Conservation (phyloP, 1,140 invertebrate genomes). For the Pogonomyrmex barbatus region DNA sequence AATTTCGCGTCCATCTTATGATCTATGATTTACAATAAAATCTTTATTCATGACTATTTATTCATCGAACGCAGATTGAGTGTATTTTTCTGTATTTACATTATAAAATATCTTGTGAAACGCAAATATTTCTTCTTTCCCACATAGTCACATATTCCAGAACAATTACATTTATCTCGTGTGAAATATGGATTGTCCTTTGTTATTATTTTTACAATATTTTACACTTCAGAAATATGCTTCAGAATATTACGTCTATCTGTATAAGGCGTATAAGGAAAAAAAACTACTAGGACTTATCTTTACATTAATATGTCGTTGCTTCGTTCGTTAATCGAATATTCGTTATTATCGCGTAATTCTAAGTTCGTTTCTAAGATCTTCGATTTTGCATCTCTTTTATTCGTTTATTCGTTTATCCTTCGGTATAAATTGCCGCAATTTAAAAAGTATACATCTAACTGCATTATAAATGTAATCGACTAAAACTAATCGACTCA, state of each 20-base stretch:
- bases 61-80: slow-evolving; percentile 24
- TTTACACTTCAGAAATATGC: background rate
- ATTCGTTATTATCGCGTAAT: slow-evolving; percentile 28
- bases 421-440: background rate
- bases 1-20: background rate
- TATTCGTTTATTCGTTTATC: slow-evolving; percentile 2
- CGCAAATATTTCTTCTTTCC: slow-evolving; percentile 15
- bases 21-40: background rate
- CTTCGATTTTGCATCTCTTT: background rate
- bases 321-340: slow-evolving; percentile 53
- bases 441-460: background rate
- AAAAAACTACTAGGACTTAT: background rate
- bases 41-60: background rate
- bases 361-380: slow-evolving; percentile 33
- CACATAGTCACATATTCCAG: background rate
- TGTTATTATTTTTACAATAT: background rate
- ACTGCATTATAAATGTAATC: background rate
- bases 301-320: slow-evolving; percentile 3
- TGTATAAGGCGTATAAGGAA: background rate
- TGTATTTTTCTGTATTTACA: slow-evolving; percentile 25
- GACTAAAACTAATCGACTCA: background rate
- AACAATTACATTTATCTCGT: background rate
- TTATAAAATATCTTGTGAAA: slow-evolving; percentile 44
- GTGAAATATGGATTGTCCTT: slow-evolving; percentile 2
- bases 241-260: background rate